Evolutionary conservation across 2,113 vertebrate species (phyloP), one percentile per base, ranked within the genome.

Genomic region (Vulpes lagopus): DNA sequence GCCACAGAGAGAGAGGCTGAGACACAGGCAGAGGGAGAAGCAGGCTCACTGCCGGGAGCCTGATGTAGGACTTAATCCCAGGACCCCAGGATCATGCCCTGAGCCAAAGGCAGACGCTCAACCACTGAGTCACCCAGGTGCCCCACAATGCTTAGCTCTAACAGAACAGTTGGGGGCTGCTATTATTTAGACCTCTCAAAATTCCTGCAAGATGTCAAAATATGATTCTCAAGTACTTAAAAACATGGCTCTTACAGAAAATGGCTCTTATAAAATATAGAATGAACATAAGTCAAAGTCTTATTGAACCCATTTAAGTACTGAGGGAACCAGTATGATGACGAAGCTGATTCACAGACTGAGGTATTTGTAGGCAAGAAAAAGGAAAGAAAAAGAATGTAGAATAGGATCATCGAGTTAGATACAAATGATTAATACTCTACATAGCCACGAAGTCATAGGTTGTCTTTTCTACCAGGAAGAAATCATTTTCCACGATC

Each of bases 281-380:
- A 93, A 49, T 22, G 16, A 81, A 71, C 7, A 43, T 25, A 15
- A 73, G 14, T 73, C 74, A 51, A 51, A 25, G 17, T 62, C n/a
- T 94, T 90, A 81, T 25, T 81, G 25, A 69, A 71, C 30, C 69
- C 53, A 43, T 73, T 73, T 82, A 80, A 88, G 49, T 78, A 94
- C 43, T 16, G 27, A 83, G 43, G 71, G 32, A 94, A 53, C 3
- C 2, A n/a, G 20, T 62, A 49, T 43, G 1, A 71, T 27, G 60
- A 38, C 1, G 91, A 85, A 85, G 27, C 49, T 35, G 60, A 86
- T 32, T 55, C 55, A 86, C 27, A 79, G 83, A 83, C 14, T 85
- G 59, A 88, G 12, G 15, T 73, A 55, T 91, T 86, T 85, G 25
- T 16, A 71, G 43, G 38, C 16, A 88, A 76, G 67, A 81, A 32